Conservation (phyloP, 2,113 vertebrate species). For the Triplophysa dalaica region DNA sequence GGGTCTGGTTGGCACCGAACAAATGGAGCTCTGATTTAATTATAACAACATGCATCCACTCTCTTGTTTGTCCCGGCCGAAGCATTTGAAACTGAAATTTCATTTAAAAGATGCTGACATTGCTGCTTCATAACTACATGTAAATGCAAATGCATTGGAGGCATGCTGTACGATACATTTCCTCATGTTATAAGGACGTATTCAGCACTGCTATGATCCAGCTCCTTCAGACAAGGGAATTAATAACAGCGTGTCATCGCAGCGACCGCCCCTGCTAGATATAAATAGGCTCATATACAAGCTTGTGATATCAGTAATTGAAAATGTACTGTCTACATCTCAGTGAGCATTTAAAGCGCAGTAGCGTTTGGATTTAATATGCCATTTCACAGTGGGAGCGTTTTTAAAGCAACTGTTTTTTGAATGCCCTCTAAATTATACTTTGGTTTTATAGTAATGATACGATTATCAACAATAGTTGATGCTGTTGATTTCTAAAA, state of each 20-base stretch:
- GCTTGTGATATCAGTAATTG: slow-evolving; percentile 42
- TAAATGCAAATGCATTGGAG: slow-evolving; percentile 44
- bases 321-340: slow-evolving; percentile 37
- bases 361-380: slow-evolving; percentile 9
- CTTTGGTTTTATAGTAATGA: too few species aligned
- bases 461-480: too few species aligned
- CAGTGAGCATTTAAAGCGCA: slow-evolving; percentile 22
- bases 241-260: slow-evolving; percentile 39
- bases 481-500: too few species aligned
- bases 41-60: not conserved
- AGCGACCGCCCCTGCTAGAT: slow-evolving; percentile 39
- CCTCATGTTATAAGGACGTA: slow-evolving; percentile 44
- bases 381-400: not conserved
- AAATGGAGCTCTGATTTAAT: slow-evolving; percentile 26
- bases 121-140: slow-evolving; percentile 36
- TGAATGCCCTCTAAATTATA: not conserved
- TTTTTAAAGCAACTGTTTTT: slow-evolving; percentile 29
- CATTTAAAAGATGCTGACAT: slow-evolving; percentile 47
- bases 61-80: slow-evolving; percentile 36
- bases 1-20: slow-evolving; percentile 9
- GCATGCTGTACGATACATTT: slow-evolving; percentile 42
- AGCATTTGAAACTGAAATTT: slow-evolving; percentile 39
- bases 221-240: slow-evolving; percentile 29
- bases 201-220: slow-evolving; percentile 52
- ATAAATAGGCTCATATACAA: slow-evolving; percentile 43